Base-by-base conservation (phyloP, 2,113 vertebrate species). In the Cryptomyrus ogoouensis region DNA sequence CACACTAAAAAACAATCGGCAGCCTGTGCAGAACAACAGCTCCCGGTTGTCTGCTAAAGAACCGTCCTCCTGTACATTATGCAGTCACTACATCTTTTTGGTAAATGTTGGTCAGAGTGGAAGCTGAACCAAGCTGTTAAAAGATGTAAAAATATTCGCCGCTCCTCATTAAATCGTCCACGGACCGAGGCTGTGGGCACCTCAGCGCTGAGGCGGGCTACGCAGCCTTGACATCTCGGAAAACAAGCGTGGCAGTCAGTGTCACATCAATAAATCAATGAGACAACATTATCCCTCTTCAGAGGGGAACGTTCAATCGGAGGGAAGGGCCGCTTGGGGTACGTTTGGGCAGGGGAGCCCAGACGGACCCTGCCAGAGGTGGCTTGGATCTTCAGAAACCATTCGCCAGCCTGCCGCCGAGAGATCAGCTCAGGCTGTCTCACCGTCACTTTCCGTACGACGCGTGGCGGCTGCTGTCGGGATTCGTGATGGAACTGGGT, bases 151-250 rank as follows among this genome's bases (percentile, higher is more conserved):
- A 92, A 93, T 93, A 93, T 92, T 94, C 92, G 86, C 49, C 89
- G 92, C 92, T 93, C 89, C 90, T 95, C 92, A 93, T 94, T 94
- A 94, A 90, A 47, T 88, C 70, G 91, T 46, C 90, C 92, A 92
- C 83, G 27, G 15, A 31, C 15, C 9, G 3, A 80, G 66, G 70
- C 88, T 90, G 39, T 31, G 46, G 84, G 77, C 92, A 93, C 86
- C 89, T 52, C 85, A 7, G 17, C 0, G 42, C 53, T 5, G 24
- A 46, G 87, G 27, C 19, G 86, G 86, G 90, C 62, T 1, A 31
- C 44, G 42, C 49, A 39, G 13, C 62, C 74, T 31, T 12, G 66
- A 49, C 62, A 17, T 47, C 31, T 27, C 66, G 31, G 24, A 49
- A 89, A 47, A 31, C 24, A 89, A 50, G 50, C 47, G 24, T 24